Evolutionary conservation across 2,113 vertebrate species (phyloP).

Genomic region (Sphyrna mokarran): DNA sequence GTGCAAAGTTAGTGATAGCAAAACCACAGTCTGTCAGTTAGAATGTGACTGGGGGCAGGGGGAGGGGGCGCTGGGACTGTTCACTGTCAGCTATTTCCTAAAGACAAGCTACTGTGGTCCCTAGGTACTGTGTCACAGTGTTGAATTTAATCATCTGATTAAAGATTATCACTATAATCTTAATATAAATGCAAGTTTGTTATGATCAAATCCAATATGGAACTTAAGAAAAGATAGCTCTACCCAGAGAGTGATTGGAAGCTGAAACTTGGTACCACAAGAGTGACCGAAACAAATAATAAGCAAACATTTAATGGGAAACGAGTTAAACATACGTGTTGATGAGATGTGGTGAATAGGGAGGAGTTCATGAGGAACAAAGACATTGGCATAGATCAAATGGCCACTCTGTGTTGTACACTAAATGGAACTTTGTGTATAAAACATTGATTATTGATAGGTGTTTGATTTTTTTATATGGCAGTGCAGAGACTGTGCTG

Average conservation of each 20-base stretch:
- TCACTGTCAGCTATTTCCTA: background rate
- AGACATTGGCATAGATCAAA: background rate
- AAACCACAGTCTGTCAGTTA: background rate
- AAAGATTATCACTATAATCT: background rate
- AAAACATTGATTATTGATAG: background rate
- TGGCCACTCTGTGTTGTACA: background rate
- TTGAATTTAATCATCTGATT: background rate
- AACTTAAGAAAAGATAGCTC: too few relatives aligned
- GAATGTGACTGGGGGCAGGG: too few relatives aligned
- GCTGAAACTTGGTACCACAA: too few relatives aligned
- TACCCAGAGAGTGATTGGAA: too few relatives aligned
- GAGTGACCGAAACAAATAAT: background rate
- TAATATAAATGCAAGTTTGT: too few relatives aligned
- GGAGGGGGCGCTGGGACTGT: background rate
- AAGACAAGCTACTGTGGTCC: background rate
- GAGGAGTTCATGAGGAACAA: background rate
- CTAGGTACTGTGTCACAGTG: background rate
- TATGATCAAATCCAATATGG: background rate
- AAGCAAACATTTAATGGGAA: background rate
- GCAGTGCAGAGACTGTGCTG: background rate
- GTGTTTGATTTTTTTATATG: background rate
- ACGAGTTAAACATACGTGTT: background rate
- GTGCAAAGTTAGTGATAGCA: background rate
- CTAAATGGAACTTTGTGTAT: background rate
- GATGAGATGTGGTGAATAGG: background rate